Evolutionary conservation across 2,113 vertebrate species (phyloP).

Genomic region (Leucopsar rothschildi): DNA sequence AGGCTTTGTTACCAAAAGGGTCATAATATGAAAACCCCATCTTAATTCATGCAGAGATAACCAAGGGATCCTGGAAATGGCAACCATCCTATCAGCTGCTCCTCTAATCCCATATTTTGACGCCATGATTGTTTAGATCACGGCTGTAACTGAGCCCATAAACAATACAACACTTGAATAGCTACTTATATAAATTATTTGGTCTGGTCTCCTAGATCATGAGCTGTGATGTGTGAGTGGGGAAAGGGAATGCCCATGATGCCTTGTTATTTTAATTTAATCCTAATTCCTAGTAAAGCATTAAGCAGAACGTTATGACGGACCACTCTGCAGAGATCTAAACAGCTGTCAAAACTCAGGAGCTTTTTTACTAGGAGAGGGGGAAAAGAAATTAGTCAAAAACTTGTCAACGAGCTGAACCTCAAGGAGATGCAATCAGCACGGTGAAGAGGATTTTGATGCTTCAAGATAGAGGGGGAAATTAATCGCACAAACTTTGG

Average conservation of each 20-base stretch:
- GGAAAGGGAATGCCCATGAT: neutral
- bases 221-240: neutral
- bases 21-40: neutral
- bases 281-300: neutral
- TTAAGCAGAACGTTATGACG: neutral
- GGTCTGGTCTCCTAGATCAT: neutral
- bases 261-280: neutral
- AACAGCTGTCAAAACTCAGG: neutral
- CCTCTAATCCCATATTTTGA: neutral
- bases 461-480: neutral
- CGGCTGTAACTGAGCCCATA: neutral
- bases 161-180: neutral
- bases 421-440: neutral
- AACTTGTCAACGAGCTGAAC: neutral
- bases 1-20: neutral
- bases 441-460: neutral
- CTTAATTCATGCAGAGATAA: neutral
- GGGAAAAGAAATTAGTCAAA: neutral
- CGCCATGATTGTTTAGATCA: neutral
- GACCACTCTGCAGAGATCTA: neutral
- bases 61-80: neutral
- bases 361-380: neutral
- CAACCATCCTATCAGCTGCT: neutral
- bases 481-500: neutral
- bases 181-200: rapidly evolving